These are phyloP conservation scores for Eupsilia transversa DNA, from an alignment of 2,888 invertebrate genomes.

Conservation along the genomic window DNA sequence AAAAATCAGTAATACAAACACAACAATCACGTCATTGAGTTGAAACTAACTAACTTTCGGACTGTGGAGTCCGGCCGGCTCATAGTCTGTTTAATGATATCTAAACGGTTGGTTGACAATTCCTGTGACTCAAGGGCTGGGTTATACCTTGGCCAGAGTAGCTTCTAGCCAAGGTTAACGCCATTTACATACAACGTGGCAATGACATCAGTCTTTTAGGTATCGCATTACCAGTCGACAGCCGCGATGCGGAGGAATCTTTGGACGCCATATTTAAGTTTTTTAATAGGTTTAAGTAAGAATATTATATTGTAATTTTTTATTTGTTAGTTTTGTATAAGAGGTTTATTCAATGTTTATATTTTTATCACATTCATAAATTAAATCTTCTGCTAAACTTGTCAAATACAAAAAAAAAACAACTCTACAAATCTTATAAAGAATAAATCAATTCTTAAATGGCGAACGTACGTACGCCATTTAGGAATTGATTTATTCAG, in stretches of 20 bases:
- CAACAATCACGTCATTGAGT: neutral
- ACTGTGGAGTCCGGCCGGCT: neutral
- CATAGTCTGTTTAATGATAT: neutral
- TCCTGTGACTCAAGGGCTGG: neutral
- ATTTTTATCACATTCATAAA: neutral
- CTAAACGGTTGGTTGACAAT: neutral
- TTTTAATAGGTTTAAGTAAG: neutral
- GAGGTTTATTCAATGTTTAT: neutral
- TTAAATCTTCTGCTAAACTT: no score
- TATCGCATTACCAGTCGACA: no score
- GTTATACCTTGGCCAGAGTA: neutral
- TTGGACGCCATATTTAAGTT: no score
- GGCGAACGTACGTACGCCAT: neutral
- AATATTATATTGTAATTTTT: neutral
- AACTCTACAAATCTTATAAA: constrained; percentile 5
- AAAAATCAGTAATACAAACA: no score
- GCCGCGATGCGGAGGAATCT: no score
- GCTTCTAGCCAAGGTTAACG: no score
- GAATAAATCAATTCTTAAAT: neutral
- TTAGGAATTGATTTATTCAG: no score
- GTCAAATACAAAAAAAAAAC: no score
- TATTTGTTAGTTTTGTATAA: neutral
- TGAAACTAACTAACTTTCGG: neutral
- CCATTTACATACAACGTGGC: neutral
- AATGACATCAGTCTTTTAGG: no score